Base-by-base conservation (phyloP, 2,888 invertebrate genomes). In the Elmis aenea region DNA sequence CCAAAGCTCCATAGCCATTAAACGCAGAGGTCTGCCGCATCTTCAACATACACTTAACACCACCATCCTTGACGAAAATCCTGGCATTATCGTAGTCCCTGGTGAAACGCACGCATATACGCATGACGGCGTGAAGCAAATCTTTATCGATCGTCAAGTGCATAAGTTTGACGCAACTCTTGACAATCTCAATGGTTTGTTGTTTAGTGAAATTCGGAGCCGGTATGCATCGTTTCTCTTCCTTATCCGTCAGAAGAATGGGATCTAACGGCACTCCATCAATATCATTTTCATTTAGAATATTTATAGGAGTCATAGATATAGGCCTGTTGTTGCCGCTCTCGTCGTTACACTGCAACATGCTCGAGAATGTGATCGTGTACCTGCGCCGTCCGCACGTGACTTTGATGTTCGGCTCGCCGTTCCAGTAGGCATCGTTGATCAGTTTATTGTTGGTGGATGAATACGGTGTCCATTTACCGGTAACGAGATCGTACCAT, bases 341-440 rank as follows among this genome's bases (percentile, higher is more conserved):
- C 50, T 88, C 87, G 58, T 88, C 87, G 62, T 87, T 89, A 41
- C 84, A 81, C 71, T 87, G 86, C 0, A 83, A 77, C 87, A 89
- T 87, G 34, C 81, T 79, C 16, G 77, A 78, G 56, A 89, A 86
- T 34, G 83, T 83, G 2, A 88, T 81, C 0, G 82, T 78, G 58
- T 89, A 89, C 20, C 83, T 72, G 48, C 86, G 74, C 2, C 88
- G 69, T 1, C 84, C 83, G 50, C 83, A 83, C 8, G 77, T 77
- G 36, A 89, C 83, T 42, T 83, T 72, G 0, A 81, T 76, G 40
- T 75, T 79, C 12, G 75, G 72, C 46, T 85, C 83, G 1, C 84
- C 84, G 16, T 75, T 73, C 70, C 79, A 79, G 57, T 85, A 89
- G 0, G 87, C 85, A 48, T 83, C 83, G 49, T 87, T 85, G 29